Evolutionary conservation across 2,888 invertebrate species (phyloP).

Genomic region (Xestia xanthographa): DNA sequence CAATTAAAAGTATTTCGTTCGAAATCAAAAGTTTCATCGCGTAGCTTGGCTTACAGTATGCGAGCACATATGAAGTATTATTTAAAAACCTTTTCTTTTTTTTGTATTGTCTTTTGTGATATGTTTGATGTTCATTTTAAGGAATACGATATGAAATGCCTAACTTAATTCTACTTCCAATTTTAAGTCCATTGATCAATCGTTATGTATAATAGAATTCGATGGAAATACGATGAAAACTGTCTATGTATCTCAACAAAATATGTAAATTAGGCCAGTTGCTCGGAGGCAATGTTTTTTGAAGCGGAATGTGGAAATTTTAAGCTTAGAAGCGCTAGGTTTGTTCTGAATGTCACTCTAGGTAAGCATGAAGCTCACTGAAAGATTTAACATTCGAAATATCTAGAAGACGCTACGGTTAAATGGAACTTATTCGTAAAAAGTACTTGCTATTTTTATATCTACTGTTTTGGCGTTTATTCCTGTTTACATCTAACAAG

Average conservation of each 20-base stretch:
- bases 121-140: not conserved
- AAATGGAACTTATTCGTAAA: slow-evolving; percentile 19
- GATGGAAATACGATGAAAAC: not conserved
- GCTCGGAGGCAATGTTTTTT: not conserved
- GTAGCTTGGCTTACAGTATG: not conserved
- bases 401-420: not conserved
- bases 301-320: not conserved
- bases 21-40: not conserved
- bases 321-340: not conserved
- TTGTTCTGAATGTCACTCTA: slow-evolving; percentile 8
- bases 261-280: not conserved
- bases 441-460: slow-evolving; percentile 36
- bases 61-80: not conserved
- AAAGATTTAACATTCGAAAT: slow-evolving; percentile 2
- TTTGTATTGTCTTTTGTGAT: not conserved
- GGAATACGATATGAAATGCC: not conserved
- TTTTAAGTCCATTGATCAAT: not conserved
- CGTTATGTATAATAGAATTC: no score
- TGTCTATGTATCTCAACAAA: not conserved
- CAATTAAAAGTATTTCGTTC: not conserved
- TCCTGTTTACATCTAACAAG: slow-evolving; percentile 41
- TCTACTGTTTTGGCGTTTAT: slow-evolving; percentile 54
- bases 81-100: not conserved
- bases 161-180: not conserved
- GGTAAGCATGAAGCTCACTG: slow-evolving; percentile 22